A percentile compares a stretch with the other conserved stretches of the same genome.
phyloP scores from a whole-genome alignment of 2,797 vertebrate species.

The Etheostoma nigrum region DNA sequence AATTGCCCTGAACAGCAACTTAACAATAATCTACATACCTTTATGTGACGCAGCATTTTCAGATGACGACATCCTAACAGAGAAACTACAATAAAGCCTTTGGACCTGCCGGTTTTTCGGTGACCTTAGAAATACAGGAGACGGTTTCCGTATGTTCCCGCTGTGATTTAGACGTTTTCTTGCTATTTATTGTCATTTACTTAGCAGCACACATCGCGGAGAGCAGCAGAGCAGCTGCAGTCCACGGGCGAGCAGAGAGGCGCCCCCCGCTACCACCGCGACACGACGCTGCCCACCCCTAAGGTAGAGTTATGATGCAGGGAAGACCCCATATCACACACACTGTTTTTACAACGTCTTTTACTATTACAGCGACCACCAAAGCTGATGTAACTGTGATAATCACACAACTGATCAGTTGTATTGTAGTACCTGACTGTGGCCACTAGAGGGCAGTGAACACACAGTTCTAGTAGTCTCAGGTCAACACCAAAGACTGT shows the following conservation, averaged over 20 bases:
- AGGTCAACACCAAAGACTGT: not conserved
- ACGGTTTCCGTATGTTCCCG: not conserved
- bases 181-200: not conserved
- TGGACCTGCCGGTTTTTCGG: not conserved
- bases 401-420: not conserved
- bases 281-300: no score
- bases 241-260: not conserved
- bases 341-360: accelerated
- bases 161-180: not conserved
- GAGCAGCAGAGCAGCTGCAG: slow-evolving; percentile 24
- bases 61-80: slow-evolving; percentile 63
- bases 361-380: not conserved
- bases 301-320: no score
- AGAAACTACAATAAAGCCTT: not conserved
- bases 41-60: slow-evolving; percentile 74
- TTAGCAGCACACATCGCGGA: not conserved
- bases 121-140: accelerated
- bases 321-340: no score
- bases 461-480: not conserved
- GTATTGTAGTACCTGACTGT: accelerated
- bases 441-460: slow-evolving; percentile 30
- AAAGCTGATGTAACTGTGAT: not conserved
- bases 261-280: not conserved
- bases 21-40: slow-evolving; percentile 58
- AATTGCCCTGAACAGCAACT: not conserved